These are phyloP conservation scores for Stenodera caucasica DNA, from an alignment of 2,888 invertebrate genomes.

Conservation along the genomic window DNA sequence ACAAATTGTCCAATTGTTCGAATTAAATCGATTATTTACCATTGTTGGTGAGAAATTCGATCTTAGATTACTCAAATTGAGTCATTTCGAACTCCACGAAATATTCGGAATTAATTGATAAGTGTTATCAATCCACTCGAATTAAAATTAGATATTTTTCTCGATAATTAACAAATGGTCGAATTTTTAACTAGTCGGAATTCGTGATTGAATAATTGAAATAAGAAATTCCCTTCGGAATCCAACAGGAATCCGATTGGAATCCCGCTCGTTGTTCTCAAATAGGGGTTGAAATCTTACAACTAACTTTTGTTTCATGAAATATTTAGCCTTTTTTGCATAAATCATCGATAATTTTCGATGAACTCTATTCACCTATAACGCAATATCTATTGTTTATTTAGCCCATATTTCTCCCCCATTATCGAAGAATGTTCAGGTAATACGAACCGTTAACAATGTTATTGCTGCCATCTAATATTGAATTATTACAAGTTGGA, in stretches of 20 bases:
- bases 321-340: background rate
- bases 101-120: no score
- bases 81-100: no score
- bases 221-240: background rate
- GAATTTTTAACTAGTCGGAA: background rate
- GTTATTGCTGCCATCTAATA: conserved; percentile 37
- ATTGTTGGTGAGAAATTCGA: no score
- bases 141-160: no score
- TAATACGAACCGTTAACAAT: conserved; percentile 34
- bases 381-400: conserved; percentile 14
- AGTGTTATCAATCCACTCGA: no score
- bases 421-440: conserved; percentile 28
- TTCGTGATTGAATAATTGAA: background rate
- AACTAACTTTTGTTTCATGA: background rate
- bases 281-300: background rate
- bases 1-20: background rate
- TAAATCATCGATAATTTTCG: background rate
- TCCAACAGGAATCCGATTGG: conserved; percentile 5
- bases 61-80: no score
- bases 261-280: background rate
- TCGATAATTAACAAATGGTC: background rate
- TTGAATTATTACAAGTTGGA: conserved; percentile 38
- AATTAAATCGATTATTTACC: no score
- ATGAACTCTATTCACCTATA: background rate
- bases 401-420: conserved; percentile 16